Percentiles rank a stretch among this genome's conserved stretches.
Evolutionary conservation across 1,140 invertebrate species (phyloP).

Genomic region (Zaprionus vittiger): DNA sequence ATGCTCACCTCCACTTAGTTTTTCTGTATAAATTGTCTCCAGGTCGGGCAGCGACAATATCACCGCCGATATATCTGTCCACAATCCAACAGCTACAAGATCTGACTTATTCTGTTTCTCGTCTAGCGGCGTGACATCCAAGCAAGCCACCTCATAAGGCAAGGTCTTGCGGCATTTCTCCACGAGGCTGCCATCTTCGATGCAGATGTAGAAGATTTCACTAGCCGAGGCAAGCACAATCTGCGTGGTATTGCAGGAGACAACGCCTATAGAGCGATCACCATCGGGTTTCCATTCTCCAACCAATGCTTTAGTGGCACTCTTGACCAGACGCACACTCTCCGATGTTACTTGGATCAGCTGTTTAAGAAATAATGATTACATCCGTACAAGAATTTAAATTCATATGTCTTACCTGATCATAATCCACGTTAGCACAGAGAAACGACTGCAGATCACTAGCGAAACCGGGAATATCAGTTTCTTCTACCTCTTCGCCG

Average conservation of each 20-base stretch:
- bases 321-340: slow-evolving; percentile 89
- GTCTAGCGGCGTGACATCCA: slow-evolving; percentile 95
- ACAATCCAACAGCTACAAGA: slow-evolving; percentile 96
- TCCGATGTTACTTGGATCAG: slow-evolving; percentile 89
- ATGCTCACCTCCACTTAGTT: slow-evolving; percentile 89
- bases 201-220: slow-evolving; percentile 95
- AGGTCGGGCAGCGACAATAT: slow-evolving; percentile 92
- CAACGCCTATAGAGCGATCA: slow-evolving; percentile 93
- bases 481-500: slow-evolving; percentile 99
- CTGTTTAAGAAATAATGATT: slow-evolving; percentile 23
- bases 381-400: not conserved
- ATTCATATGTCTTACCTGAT: slow-evolving; percentile 87
- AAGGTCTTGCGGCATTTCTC: slow-evolving; percentile 85
- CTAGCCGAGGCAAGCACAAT: slow-evolving; percentile 95
- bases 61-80: slow-evolving; percentile 98
- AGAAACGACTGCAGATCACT: slow-evolving; percentile 96
- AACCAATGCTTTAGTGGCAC: slow-evolving; percentile 88
- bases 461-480: slow-evolving; percentile 95
- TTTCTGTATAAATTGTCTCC: slow-evolving; percentile 92
- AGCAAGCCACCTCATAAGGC: slow-evolving; percentile 94
- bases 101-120: slow-evolving; percentile 87
- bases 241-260: slow-evolving; percentile 93
- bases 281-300: slow-evolving; percentile 92
- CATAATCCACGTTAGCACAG: slow-evolving; percentile 94
- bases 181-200: slow-evolving; percentile 88